These are phyloP conservation scores for Leguminivora glycinivorella DNA, from an alignment of 1,140 invertebrate species.

Conservation along the genomic window DNA sequence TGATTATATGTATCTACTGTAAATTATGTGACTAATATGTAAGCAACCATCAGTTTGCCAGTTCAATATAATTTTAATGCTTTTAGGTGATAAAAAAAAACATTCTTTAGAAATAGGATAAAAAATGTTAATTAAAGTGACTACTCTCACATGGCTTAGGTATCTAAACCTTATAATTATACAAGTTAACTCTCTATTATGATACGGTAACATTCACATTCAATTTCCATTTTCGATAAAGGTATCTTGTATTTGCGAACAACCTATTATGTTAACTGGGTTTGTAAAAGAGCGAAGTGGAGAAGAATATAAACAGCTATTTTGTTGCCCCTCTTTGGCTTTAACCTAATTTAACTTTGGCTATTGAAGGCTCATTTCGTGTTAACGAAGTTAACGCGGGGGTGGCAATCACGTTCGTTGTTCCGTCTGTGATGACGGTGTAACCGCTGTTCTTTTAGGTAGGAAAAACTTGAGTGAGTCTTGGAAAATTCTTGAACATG, in stretches of 20 bases:
- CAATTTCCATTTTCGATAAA: slow-evolving; percentile 16
- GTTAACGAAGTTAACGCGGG: slow-evolving; percentile 55
- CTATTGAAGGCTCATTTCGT: slow-evolving; percentile 58
- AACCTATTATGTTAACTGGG: slow-evolving; percentile 28
- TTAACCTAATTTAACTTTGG: slow-evolving; percentile 64
- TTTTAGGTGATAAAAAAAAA: too few species aligned
- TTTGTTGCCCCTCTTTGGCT: slow-evolving; percentile 51
- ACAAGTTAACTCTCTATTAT: background rate
- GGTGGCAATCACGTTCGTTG: slow-evolving; percentile 39
- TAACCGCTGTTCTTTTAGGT: slow-evolving; percentile 23
- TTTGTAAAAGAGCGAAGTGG: slow-evolving; percentile 28
- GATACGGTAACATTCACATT: background rate
- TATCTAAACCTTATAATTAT: too few species aligned
- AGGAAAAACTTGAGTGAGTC: background rate
- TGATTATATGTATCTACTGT: too few species aligned
- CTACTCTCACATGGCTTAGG: background rate
- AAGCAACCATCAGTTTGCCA: too few species aligned
- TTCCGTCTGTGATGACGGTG: slow-evolving; percentile 36
- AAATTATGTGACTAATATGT: too few species aligned
- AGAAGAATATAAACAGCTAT: slow-evolving; percentile 45
- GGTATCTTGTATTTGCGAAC: slow-evolving; percentile 25
- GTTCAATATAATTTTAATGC: too few species aligned
- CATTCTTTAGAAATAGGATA: too few species aligned
- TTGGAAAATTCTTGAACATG: background rate
- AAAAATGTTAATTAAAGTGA: background rate